These are phyloP conservation scores for Ennomos fuscantarius DNA, from an alignment of 2,888 invertebrate genomes.

Conservation along the genomic window DNA sequence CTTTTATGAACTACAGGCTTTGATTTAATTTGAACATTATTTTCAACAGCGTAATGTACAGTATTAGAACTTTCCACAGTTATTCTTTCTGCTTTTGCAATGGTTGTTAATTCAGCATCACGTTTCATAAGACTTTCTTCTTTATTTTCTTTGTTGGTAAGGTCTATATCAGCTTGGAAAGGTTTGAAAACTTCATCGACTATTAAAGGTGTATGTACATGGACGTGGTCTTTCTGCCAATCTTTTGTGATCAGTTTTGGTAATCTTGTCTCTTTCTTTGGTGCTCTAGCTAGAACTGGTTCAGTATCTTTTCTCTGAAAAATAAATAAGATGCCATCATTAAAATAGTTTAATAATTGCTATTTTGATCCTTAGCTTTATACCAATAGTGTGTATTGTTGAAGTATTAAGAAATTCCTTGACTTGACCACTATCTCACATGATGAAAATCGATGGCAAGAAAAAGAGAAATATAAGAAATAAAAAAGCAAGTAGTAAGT, in stretches of 20 bases:
- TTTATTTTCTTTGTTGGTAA: slow-evolving; percentile 18
- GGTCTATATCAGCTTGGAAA: slow-evolving; percentile 27
- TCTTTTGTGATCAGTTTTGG: slow-evolving; percentile 34
- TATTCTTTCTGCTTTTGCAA: slow-evolving; percentile 25
- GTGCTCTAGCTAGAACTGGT: slow-evolving; percentile 10
- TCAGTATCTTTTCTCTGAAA: slow-evolving; percentile 50
- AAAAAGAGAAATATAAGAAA: no score
- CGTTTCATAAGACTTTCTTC: slow-evolving; percentile 25
- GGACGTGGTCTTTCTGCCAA: slow-evolving; percentile 25
- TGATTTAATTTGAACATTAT: slow-evolving; percentile 21
- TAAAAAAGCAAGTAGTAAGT: no score
- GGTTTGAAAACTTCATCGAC: slow-evolving; percentile 59
- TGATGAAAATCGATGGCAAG: no score
- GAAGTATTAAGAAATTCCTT: no score
- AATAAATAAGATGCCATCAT: neutral
- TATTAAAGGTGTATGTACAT: slow-evolving; percentile 54
- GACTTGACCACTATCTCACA: no score
- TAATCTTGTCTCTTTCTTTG: slow-evolving; percentile 33
- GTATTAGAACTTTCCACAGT: slow-evolving; percentile 23
- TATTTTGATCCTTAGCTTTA: no score
- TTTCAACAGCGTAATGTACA: slow-evolving; percentile 25
- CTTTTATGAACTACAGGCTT: slow-evolving; percentile 14
- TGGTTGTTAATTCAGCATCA: slow-evolving; percentile 8
- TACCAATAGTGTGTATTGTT: no score
- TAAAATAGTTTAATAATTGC: no score